Conservation (phyloP, 2,797 vertebrate genomes). For the Euphonia xanthogaster region DNA sequence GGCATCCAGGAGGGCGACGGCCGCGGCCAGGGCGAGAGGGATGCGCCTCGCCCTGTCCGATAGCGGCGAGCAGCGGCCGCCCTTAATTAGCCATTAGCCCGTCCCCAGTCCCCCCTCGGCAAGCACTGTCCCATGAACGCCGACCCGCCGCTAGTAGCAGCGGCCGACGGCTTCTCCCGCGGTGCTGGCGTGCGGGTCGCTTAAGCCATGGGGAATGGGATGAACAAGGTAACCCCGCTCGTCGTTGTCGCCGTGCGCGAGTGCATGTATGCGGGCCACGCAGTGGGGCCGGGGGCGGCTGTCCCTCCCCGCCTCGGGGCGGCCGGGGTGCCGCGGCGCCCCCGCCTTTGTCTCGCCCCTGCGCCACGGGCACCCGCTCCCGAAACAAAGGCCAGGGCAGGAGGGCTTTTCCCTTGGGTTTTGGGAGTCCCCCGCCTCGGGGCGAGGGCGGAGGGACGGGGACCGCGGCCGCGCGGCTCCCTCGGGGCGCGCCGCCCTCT, state of each 20-base stretch:
- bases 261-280: background rate
- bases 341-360: background rate
- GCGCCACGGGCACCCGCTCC: background rate
- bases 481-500: background rate
- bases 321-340: background rate
- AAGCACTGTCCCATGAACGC: slow-evolving; percentile 24
- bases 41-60: background rate
- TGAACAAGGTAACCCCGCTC: slow-evolving; percentile 76
- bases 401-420: background rate
- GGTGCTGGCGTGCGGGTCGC: slow-evolving; percentile 25
- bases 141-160: background rate
- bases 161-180: background rate
- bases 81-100: background rate
- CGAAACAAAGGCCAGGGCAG: background rate
- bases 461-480: background rate
- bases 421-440: background rate
- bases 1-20: background rate
- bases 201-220: slow-evolving; percentile 77
- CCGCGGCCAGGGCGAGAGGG: background rate
- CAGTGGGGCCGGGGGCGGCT: background rate
- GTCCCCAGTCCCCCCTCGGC: background rate
- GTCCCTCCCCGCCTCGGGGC: background rate
- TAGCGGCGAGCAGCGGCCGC: background rate
- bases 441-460: background rate
- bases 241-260: background rate